These are phyloP conservation scores for Sesia bembeciformis DNA, from an alignment of 2,888 invertebrate genomes.

Conservation along the genomic window DNA sequence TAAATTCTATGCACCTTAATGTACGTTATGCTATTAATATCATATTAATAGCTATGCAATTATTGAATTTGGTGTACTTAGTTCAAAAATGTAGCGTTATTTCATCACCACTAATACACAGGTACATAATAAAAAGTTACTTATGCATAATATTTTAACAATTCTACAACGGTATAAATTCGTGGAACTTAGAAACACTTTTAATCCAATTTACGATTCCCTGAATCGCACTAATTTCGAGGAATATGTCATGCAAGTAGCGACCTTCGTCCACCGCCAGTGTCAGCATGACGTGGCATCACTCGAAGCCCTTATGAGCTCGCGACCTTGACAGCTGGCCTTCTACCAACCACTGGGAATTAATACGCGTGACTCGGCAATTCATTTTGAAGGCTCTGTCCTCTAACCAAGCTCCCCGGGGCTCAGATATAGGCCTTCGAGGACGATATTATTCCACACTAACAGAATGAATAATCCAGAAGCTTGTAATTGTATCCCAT, in stretches of 20 bases:
- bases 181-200: neutral
- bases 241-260: constrained; percentile 18
- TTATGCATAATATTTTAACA: too few species aligned
- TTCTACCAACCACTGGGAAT: constrained; percentile 27
- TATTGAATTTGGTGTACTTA: too few species aligned
- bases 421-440: constrained; percentile 15
- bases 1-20: too few species aligned
- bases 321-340: constrained; percentile 22
- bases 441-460: neutral
- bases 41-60: too few species aligned
- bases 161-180: neutral
- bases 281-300: constrained; percentile 8
- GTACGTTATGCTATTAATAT: too few species aligned
- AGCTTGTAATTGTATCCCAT: too few species aligned
- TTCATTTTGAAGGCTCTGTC: constrained; percentile 34
- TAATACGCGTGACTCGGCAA: constrained; percentile 22
- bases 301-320: constrained; percentile 7
- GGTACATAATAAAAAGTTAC: too few species aligned
- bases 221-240: constrained; percentile 11
- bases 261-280: constrained; percentile 20
- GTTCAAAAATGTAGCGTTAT: too few species aligned
- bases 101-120: too few species aligned
- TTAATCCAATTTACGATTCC: constrained; percentile 1
- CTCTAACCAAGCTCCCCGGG: constrained; percentile 21
- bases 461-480: neutral